Base-by-base conservation (phyloP, 1,140 invertebrate species). In the Papilio aristodemus region DNA sequence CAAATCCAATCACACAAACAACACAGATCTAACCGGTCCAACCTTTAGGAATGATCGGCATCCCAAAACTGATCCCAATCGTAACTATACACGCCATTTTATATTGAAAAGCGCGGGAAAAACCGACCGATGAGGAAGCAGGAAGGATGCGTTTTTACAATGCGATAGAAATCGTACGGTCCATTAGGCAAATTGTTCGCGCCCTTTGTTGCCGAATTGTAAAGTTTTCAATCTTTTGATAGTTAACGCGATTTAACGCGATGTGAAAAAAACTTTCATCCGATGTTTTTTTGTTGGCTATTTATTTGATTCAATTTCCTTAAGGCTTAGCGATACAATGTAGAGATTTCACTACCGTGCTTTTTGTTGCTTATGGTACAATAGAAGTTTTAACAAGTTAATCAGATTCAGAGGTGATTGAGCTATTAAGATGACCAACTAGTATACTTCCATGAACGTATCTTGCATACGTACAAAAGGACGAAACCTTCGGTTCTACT, bases 121-220 rank as follows among this genome's bases (percentile, higher is more conserved):
- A 79, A 63, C 25, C 69, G 68, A 71, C 75, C 74, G 76, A 84
- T 75, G 70, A 81, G 86, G 84, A 88, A 86, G 74, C 50, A 85
- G 86, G 84, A 85, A 87, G 77, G 84, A 85, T 81, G 75, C 72
- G 76, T 81, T 85, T 84, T 87, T 83, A 64, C 67, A 58, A 63
- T 68, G 36, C 64, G 74, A 80, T 72, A 72, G 81, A 82, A 80
- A 81, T 75, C 70, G 76, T 81, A 80, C 81, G 84, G 79, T 85
- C 76, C 80, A 80, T 81, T 85, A 83, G 72, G 62, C 79, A 79
- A 80, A 86, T 82, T 85, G 79, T 85, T 76, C 58, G 76, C 81
- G 75, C 77, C 78, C 80, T 76, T 78, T 87, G 83, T 78, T 87
- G 72, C 46, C 60, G 27, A 22, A 43, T 62, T n/a, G 63, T 72